Percentiles rank a stretch among this genome's conserved stretches.
These are phyloP conservation scores for Syritta pipiens DNA, from an alignment of 2,888 invertebrate genomes.

Conservation along the genomic window DNA sequence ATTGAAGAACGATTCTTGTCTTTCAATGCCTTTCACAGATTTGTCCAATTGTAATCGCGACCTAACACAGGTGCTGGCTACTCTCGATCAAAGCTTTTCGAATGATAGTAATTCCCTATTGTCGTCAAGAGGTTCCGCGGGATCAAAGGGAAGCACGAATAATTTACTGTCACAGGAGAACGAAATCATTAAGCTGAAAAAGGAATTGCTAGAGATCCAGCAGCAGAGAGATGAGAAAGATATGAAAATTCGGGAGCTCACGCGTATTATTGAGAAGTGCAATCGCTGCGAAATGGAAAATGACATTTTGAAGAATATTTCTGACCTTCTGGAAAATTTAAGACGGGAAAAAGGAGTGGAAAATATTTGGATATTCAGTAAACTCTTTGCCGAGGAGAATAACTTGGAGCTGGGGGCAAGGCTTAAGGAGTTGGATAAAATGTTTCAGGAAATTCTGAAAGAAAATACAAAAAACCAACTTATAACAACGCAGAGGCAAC, in stretches of 20 bases:
- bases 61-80: slow-evolving; percentile 37
- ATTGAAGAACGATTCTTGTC: slow-evolving; percentile 48
- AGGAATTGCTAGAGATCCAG: slow-evolving; percentile 66
- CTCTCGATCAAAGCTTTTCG: slow-evolving; percentile 30
- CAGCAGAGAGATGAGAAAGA: slow-evolving; percentile 69
- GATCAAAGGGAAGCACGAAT: background rate
- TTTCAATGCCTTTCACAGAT: slow-evolving; percentile 60
- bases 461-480: background rate
- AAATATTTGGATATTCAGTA: slow-evolving; percentile 32
- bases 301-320: slow-evolving; percentile 29
- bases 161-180: slow-evolving; percentile 13
- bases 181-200: slow-evolving; percentile 57
- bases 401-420: slow-evolving; percentile 29
- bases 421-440: slow-evolving; percentile 31
- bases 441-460: slow-evolving; percentile 24
- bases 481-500: slow-evolving; percentile 1
- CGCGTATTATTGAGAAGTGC: slow-evolving; percentile 67
- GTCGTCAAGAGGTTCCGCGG: background rate
- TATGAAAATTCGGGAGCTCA: slow-evolving; percentile 70
- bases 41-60: slow-evolving; percentile 60
- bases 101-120: background rate
- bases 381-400: slow-evolving; percentile 33
- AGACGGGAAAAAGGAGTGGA: slow-evolving; percentile 1
- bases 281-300: slow-evolving; percentile 45
- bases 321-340: slow-evolving; percentile 17